These are phyloP conservation scores for Ciconia maguari DNA, from an alignment of 2,113 vertebrate species.

Conservation along the genomic window DNA sequence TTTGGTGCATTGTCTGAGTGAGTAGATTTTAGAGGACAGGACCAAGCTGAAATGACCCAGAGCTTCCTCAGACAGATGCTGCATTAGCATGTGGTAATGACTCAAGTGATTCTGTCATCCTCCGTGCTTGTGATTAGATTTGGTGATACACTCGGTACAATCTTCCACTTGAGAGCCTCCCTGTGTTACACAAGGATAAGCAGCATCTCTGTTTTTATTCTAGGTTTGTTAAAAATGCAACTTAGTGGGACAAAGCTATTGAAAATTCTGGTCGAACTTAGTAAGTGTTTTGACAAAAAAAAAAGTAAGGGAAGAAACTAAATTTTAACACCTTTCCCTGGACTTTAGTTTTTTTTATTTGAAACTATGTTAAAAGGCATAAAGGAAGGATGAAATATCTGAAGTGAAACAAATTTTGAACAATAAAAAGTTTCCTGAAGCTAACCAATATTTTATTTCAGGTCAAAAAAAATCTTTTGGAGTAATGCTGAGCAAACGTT, in stretches of 20 bases:
- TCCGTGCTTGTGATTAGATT: background rate
- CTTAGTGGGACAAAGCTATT: background rate
- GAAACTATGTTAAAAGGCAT: background rate
- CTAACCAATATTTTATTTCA: background rate
- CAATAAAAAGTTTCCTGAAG: background rate
- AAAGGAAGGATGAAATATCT: background rate
- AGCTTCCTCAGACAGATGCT: background rate
- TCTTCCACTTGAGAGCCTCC: background rate
- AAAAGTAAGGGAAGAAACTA: background rate
- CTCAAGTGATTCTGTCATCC: background rate
- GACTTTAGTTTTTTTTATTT: background rate
- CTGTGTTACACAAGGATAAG: background rate
- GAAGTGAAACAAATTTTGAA: background rate
- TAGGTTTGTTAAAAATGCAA: background rate
- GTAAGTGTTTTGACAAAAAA: background rate
- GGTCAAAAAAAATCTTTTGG: background rate
- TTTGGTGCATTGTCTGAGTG: background rate
- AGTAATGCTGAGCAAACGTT: constrained; percentile 5
- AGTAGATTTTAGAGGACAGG: background rate
- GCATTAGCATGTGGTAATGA: background rate
- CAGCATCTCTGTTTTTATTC: background rate
- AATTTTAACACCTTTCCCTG: background rate
- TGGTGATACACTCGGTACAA: background rate
- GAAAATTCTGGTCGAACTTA: background rate
- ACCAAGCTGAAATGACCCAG: background rate